Evolutionary conservation across 2,113 vertebrate species (phyloP).

Genomic region (Puntigrus tetrazona): DNA sequence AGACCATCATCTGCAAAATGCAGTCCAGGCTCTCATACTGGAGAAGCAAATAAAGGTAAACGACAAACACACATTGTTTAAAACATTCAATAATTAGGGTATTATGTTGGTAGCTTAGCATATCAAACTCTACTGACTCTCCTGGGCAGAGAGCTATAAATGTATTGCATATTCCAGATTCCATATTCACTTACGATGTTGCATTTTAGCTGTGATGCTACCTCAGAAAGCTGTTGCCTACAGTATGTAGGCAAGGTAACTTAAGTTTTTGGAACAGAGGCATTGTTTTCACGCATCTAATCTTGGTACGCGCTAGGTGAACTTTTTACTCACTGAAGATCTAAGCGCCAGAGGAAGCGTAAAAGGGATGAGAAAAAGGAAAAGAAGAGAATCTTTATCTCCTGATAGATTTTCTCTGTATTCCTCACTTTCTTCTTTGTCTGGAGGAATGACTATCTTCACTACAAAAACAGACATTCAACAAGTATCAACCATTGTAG

Average conservation of each 20-base stretch:
- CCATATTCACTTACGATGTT: neutral
- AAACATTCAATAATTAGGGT: neutral
- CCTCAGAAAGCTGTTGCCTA: neutral
- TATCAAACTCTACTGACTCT: neutral
- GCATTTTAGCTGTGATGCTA: neutral
- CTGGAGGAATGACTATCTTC: slow-evolving; percentile 84
- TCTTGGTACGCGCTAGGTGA: slow-evolving; percentile 72
- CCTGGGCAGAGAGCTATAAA: neutral
- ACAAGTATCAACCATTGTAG: slow-evolving; percentile 76
- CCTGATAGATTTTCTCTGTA: slow-evolving; percentile 82
- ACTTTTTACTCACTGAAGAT: slow-evolving; percentile 85
- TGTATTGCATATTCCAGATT: neutral
- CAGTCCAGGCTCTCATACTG: slow-evolving; percentile 76
- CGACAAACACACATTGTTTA: neutral
- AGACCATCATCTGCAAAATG: slow-evolving; percentile 76
- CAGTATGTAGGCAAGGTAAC: neutral
- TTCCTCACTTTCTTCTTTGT: slow-evolving; percentile 75
- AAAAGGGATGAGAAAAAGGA: slow-evolving; percentile 55
- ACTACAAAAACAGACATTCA: slow-evolving; percentile 81
- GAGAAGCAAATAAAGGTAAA: slow-evolving; percentile 82
- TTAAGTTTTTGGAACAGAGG: neutral
- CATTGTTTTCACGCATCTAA: neutral
- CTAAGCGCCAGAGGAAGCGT: slow-evolving; percentile 54
- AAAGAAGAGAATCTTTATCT: slow-evolving; percentile 70
- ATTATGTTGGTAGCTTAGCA: neutral